phyloP scores from a whole-genome alignment of 2,113 vertebrate species.

The Lutjanus erythropterus region DNA sequence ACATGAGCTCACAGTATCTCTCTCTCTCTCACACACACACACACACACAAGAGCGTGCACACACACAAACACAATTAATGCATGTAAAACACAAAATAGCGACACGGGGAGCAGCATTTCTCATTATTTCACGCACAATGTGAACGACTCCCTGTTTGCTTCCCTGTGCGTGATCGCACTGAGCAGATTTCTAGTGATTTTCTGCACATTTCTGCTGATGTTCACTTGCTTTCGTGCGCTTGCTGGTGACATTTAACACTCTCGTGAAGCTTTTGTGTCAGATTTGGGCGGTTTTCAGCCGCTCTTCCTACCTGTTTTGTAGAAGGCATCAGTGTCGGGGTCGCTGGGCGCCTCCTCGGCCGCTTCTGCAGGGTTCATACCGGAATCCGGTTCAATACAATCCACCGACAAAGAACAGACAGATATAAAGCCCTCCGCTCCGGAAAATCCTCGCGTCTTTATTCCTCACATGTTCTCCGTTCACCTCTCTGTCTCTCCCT shows the following conservation, averaged over 20 bases:
- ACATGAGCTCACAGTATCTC: slow-evolving; percentile 24
- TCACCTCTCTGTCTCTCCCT: slow-evolving; percentile 17
- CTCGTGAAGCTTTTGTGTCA: not conserved
- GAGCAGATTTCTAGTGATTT: not conserved
- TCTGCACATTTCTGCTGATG: not conserved
- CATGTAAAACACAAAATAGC: not conserved
- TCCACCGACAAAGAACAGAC: slow-evolving; percentile 61
- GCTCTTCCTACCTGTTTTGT: slow-evolving; percentile 76
- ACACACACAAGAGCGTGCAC: not conserved
- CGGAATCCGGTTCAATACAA: slow-evolving; percentile 67
- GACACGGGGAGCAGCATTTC: not conserved
- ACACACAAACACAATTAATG: not conserved
- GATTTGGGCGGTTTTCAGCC: not conserved
- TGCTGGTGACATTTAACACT: not conserved
- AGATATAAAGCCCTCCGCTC: slow-evolving; percentile 19
- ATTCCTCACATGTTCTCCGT: slow-evolving; percentile 65
- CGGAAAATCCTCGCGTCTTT: slow-evolving; percentile 20
- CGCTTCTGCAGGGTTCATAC: slow-evolving; percentile 79
- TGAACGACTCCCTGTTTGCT: not conserved
- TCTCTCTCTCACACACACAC: not conserved
- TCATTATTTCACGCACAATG: no score
- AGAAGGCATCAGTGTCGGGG: slow-evolving; percentile 81
- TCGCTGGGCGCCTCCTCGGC: slow-evolving; percentile 81
- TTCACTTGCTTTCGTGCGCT: not conserved
- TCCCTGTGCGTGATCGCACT: not conserved